Conservation (phyloP, 2,797 vertebrate species). For the Squalus acanthias region DNA sequence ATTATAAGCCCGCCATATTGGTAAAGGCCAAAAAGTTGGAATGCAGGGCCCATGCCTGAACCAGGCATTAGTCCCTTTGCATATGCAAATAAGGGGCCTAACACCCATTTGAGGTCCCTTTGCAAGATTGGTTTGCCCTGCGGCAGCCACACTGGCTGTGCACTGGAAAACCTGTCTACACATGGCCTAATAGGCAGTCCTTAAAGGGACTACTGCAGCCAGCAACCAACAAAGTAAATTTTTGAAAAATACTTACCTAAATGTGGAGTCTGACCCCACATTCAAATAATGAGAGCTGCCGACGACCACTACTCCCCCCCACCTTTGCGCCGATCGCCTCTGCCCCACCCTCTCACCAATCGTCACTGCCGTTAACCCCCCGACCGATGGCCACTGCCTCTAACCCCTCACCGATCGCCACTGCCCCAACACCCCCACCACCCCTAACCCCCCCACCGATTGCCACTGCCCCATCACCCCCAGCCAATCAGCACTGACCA, state of each 20-base stretch:
- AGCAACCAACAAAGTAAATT: background rate
- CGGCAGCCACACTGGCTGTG: background rate
- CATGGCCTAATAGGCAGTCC: background rate
- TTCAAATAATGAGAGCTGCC: background rate
- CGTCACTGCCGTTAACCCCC: no score
- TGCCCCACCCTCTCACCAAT: no score
- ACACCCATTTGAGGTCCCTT: background rate
- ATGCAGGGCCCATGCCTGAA: background rate
- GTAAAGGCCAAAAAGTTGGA: background rate
- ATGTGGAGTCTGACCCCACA: background rate
- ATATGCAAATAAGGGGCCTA: background rate
- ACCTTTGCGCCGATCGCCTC: no score
- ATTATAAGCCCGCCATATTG: background rate
- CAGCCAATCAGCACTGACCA: no score
- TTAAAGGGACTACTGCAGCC: background rate
- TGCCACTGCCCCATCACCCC: no score
- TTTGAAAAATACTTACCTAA: background rate
- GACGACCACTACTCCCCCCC: no score
- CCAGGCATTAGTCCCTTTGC: background rate
- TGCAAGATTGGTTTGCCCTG: background rate
- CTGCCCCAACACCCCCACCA: no score
- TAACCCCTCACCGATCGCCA: no score
- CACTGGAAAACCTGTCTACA: background rate
- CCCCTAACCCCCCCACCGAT: no score
- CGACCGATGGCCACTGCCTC: no score